These are phyloP conservation scores for Orius laevigatus DNA, from an alignment of 1,140 invertebrate species.

Conservation along the genomic window DNA sequence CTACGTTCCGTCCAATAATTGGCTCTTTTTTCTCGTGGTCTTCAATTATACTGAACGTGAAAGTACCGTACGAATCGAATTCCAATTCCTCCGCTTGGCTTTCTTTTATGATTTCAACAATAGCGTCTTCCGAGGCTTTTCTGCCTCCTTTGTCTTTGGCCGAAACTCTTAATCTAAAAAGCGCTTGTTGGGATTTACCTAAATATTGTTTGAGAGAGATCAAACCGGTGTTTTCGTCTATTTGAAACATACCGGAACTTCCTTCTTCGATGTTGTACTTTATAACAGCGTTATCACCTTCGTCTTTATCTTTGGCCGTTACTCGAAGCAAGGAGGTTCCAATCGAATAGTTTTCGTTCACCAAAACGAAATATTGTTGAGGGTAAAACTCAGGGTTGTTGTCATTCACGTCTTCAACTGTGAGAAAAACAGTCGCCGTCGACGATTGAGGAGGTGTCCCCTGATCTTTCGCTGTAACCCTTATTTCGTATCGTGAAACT, in stretches of 20 bases:
- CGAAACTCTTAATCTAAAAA: constrained; percentile 54
- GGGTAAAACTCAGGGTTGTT: constrained; percentile 81
- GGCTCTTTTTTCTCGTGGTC: constrained; percentile 39
- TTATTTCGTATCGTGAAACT: constrained; percentile 57
- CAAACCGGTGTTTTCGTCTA: constrained; percentile 60
- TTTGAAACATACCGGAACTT: constrained; percentile 55
- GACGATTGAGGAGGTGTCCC: constrained; percentile 73
- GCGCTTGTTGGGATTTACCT: constrained; percentile 39
- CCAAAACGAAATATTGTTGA: constrained; percentile 52
- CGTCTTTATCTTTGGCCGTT: constrained; percentile 60
- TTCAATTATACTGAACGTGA: constrained; percentile 65
- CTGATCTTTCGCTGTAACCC: constrained; percentile 80
- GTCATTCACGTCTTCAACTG: constrained; percentile 77
- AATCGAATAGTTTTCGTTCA: constrained; percentile 44
- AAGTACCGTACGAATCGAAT: constrained; percentile 54
- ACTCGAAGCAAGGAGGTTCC: constrained; percentile 54
- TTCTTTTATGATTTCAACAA: constrained; percentile 64
- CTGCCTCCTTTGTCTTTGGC: constrained; percentile 64
- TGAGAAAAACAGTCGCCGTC: constrained; percentile 66
- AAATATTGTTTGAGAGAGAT: constrained; percentile 48
- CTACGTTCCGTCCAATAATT: constrained; percentile 48
- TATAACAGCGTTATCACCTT: constrained; percentile 64
- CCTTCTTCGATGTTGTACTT: constrained; percentile 59
- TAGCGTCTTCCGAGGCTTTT: constrained; percentile 47
- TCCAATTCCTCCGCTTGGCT: constrained; percentile 49